Evolutionary conservation across 2,888 invertebrate genomes (phyloP).

Genomic region (Cheiracanthium punctorium): DNA sequence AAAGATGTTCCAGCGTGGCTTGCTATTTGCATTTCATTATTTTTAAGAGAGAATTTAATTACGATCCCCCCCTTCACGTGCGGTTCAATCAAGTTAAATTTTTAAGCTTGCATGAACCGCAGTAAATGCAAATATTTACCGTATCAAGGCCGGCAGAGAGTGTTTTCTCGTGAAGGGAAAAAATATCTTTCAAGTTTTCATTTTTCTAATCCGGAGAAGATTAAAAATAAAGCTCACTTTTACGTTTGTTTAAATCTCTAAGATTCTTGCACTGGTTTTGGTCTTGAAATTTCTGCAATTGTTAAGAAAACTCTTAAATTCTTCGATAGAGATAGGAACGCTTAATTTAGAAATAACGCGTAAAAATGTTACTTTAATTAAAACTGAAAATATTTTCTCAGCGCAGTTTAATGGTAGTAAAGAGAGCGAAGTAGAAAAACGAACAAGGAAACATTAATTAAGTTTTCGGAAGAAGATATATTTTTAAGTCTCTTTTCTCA

Average conservation of each 20-base stretch:
- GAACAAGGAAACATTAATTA: not conserved
- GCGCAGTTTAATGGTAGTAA: not conserved
- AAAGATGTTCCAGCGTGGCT: not conserved
- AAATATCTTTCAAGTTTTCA: too few species aligned
- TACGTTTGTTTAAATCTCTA: not conserved
- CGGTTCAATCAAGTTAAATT: not conserved
- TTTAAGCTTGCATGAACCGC: not conserved
- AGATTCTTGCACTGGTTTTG: not conserved
- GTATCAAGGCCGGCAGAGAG: not conserved
- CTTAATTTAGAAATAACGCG: not conserved
- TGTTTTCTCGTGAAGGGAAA: too few species aligned
- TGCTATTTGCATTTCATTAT: not conserved
- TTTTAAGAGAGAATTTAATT: not conserved
- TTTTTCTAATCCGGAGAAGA: too few species aligned
- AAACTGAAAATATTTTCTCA: not conserved
- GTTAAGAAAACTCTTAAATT: not conserved
- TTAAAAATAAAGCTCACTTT: too few species aligned
- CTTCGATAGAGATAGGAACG: not conserved
- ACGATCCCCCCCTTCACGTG: not conserved
- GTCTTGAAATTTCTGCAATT: not conserved
- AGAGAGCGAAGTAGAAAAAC: not conserved
- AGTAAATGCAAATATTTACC: not conserved
- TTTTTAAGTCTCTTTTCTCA: too few species aligned
- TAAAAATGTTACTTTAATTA: not conserved
- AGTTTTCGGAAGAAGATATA: too few species aligned